A percentile compares a stretch with the other conserved stretches of the same genome.
phyloP scores from a whole-genome alignment of 2,888 invertebrate genomes.

The Ichneumon xanthorius region DNA sequence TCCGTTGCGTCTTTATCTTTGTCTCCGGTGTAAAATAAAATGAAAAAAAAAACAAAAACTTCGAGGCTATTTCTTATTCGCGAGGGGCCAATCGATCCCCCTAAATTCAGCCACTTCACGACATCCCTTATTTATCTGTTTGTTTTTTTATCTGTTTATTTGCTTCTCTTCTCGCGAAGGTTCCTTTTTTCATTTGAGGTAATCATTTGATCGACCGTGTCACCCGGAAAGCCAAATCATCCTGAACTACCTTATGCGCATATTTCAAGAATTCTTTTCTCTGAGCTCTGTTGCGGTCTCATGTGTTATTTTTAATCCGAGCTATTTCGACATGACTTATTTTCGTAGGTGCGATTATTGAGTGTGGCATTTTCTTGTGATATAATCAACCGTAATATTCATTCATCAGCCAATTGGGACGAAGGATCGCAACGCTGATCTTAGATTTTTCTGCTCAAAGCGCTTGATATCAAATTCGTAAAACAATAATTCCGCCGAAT shows the following conservation, averaged over 20 bases:
- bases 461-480: not conserved
- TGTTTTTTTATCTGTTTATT: too few species aligned
- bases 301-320: not conserved
- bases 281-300: not conserved
- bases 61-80: conserved; percentile 24
- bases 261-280: not conserved
- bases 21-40: not conserved
- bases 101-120: not conserved
- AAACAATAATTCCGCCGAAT: not conserved
- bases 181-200: not conserved
- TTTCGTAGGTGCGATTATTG: not conserved
- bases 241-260: not conserved
- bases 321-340: not conserved
- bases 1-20: not conserved
- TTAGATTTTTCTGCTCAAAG: not conserved
- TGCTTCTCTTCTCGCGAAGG: not conserved
- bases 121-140: conserved; percentile 3
- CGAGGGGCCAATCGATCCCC: conserved; percentile 18
- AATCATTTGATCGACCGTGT: not conserved
- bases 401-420: not conserved
- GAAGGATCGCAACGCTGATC: not conserved
- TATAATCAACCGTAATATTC: not conserved
- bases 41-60: conserved; percentile 10
- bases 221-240: not conserved
- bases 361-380: not conserved